phyloP scores from a whole-genome alignment of 2,888 invertebrate species.

The Agrotis exclamationis region DNA sequence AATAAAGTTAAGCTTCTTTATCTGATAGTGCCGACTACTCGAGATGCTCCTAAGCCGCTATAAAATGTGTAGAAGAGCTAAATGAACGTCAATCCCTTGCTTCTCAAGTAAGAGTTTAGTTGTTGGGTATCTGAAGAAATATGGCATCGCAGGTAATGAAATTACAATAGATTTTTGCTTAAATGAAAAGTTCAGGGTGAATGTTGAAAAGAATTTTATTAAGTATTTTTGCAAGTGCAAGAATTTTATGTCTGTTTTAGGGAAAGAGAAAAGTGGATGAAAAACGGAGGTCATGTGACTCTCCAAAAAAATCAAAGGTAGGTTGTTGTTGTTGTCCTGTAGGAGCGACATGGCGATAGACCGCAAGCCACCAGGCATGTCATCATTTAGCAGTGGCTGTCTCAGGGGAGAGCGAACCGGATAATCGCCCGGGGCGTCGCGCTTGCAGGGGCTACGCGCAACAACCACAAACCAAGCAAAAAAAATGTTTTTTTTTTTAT shows the following conservation, averaged over 20 bases:
- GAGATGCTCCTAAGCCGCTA: conserved; percentile 55
- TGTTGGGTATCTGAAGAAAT: conserved; percentile 21
- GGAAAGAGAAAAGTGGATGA: conserved; percentile 9
- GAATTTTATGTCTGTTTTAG: conserved; percentile 15
- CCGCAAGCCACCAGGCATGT: too few relatives aligned
- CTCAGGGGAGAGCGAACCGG: too few relatives aligned
- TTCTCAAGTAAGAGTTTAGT: conserved; percentile 32
- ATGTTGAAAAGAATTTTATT: not conserved
- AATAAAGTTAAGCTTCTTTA: conserved; percentile 65
- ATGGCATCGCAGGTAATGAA: conserved; percentile 61
- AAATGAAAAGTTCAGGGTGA: not conserved
- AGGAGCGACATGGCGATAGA: too few relatives aligned
- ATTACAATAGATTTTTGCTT: conserved; percentile 1
- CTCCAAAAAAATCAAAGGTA: conserved; percentile 14
- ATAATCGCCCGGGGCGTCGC: too few relatives aligned
- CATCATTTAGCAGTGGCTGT: too few relatives aligned
- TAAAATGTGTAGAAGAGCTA: conserved; percentile 46
- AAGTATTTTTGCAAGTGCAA: conserved; percentile 7
- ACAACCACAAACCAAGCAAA: too few relatives aligned
- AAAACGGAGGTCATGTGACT: conserved; percentile 2
- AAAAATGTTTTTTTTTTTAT: too few relatives aligned
- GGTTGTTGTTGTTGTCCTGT: not conserved
- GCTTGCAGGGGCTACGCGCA: too few relatives aligned
- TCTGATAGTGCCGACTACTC: conserved; percentile 65
- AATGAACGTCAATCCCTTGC: conserved; percentile 20